Evolutionary conservation across 2,797 vertebrate species (phyloP).

Genomic region (Fundulus diaphanus): DNA sequence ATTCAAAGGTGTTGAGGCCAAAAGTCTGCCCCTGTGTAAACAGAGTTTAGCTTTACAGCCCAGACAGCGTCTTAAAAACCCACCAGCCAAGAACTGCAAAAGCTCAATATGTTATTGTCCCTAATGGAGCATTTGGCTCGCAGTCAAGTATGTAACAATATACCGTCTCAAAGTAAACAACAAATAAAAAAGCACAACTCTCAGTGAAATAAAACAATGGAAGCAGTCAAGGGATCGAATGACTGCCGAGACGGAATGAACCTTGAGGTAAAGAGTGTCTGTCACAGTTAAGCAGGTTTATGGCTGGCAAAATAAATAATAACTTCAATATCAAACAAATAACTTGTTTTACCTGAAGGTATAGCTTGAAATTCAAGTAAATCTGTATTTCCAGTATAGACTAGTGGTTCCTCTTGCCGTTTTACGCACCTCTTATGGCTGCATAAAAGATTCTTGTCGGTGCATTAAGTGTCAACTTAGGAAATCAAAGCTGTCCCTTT

Average conservation of each 20-base stretch:
- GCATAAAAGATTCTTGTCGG: conserved; percentile 19
- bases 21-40: conserved; percentile 27
- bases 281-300: conserved; percentile 59
- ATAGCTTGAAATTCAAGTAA: conserved; percentile 26
- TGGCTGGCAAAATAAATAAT: conserved; percentile 43
- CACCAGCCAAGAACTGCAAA: conserved; percentile 48
- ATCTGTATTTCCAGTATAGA: conserved; percentile 10
- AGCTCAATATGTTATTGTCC: conserved; percentile 62
- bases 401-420: conserved; percentile 4
- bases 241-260: conserved; percentile 21
- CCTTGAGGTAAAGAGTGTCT: conserved; percentile 49
- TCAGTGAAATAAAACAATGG: conserved; percentile 43
- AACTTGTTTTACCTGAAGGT: conserved; percentile 38
- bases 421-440: conserved; percentile 36
- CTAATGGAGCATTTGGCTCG: conserved; percentile 71
- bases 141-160: conserved; percentile 63
- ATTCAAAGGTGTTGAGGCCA: conserved; percentile 37
- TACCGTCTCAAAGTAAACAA: conserved; percentile 62
- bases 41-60: conserved; percentile 47
- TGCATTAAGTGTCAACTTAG: conserved; percentile 26
- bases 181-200: conserved; percentile 43
- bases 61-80: conserved; percentile 43
- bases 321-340: conserved; percentile 51
- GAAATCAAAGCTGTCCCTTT: conserved; percentile 30
- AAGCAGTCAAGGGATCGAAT: conserved; percentile 36